Percentiles rank a stretch among this genome's conserved stretches.
Evolutionary conservation across 2,797 vertebrate genomes (phyloP).

Genomic region (Scyliorhinus canicula): DNA sequence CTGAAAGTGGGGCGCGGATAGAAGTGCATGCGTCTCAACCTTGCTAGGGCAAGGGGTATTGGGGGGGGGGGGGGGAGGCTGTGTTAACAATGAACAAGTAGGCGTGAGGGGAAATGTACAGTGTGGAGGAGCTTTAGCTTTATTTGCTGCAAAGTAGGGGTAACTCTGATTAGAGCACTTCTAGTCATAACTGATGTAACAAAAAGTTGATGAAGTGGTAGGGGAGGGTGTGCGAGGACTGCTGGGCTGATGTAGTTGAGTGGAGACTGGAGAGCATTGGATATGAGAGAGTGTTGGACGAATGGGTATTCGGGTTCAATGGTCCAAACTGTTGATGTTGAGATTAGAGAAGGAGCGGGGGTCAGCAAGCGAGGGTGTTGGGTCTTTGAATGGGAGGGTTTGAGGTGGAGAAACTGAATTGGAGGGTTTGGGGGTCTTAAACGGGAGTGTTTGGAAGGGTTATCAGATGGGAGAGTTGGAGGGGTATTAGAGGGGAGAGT

Average conservation of each 20-base stretch:
- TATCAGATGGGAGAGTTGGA: background rate
- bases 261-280: background rate
- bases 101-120: background rate
- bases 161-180: background rate
- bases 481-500: background rate
- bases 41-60: background rate
- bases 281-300: background rate
- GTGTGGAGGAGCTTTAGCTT: background rate
- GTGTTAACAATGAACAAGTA: background rate
- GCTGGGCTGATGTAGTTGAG: background rate
- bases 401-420: background rate
- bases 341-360: background rate
- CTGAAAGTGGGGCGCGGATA: background rate
- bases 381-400: background rate
- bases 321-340: background rate
- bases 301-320: background rate
- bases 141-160: too few relatives aligned
- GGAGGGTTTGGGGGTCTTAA: background rate
- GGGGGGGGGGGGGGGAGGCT: background rate
- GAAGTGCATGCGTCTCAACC: background rate
- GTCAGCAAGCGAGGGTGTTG: background rate
- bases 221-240: rapidly evolving
- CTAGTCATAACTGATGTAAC: background rate
- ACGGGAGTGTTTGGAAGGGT: background rate
- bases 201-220: background rate